Percentiles rank a stretch among this genome's conserved stretches.
phyloP scores from a whole-genome alignment of 2,113 vertebrate species.

The Puffinus mauretanicus region DNA sequence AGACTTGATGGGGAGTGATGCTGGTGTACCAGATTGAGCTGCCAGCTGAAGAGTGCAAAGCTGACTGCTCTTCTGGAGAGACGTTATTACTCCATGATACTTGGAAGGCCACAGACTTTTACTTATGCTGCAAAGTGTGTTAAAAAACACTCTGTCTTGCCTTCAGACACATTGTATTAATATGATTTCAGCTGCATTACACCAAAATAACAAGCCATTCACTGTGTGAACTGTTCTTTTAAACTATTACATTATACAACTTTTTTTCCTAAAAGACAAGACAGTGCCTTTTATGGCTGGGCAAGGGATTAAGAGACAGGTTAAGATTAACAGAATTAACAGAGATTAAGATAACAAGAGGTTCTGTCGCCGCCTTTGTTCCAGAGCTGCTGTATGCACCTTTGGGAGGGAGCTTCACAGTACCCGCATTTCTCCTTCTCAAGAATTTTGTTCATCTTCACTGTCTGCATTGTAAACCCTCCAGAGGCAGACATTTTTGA shows the following conservation, averaged over 20 bases:
- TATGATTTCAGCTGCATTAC: background rate
- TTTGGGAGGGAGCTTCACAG: background rate
- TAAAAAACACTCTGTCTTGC: background rate
- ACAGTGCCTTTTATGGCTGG: background rate
- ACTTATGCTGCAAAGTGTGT: background rate
- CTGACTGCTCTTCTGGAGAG: background rate
- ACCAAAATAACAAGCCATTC: background rate
- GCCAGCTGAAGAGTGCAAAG: background rate
- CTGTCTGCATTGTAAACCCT: background rate
- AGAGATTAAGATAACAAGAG: background rate
- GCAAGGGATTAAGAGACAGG: background rate
- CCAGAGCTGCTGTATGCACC: background rate
- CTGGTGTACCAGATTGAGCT: background rate
- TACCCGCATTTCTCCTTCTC: background rate
- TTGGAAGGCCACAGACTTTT: background rate
- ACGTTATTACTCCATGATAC: background rate
- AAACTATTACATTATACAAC: background rate
- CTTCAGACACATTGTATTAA: background rate
- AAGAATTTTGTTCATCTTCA: background rate
- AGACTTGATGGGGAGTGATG: background rate
- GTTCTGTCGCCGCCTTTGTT: background rate
- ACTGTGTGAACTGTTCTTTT: background rate
- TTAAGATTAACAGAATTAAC: background rate
- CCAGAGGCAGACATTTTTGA: background rate
- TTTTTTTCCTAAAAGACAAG: background rate